Evolutionary conservation across 30 jellyfish, hydroid and myxozoan genomes (phyloP).

Genomic region (Aurelia aurita complex sp. Pacific): DNA sequence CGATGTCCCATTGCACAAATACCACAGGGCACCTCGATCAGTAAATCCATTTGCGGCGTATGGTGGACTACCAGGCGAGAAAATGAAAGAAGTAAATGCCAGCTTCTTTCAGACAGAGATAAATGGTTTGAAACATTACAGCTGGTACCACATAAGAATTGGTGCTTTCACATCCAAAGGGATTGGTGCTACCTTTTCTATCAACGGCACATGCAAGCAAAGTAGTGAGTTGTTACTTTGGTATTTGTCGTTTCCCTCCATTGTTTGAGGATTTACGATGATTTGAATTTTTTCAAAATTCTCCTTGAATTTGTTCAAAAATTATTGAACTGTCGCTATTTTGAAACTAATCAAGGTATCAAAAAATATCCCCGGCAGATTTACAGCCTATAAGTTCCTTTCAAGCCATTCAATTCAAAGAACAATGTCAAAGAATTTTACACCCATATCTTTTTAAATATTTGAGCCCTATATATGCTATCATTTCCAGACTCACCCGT

Average conservation of each 20-base stretch:
- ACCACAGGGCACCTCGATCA: conserved; percentile 63
- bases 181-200: conserved; percentile 28
- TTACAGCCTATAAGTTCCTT: too few species aligned
- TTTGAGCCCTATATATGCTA: too few species aligned
- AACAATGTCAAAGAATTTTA: too few species aligned
- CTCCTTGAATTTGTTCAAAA: too few species aligned
- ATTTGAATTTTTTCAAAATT: too few species aligned
- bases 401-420: too few species aligned
- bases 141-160: conserved; percentile 55
- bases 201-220: conserved; percentile 50
- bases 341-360: too few species aligned
- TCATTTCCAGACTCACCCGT: background rate
- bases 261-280: too few species aligned
- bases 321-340: too few species aligned
- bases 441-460: too few species aligned
- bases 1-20: conserved; percentile 32
- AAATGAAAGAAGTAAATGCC: conserved; percentile 49
- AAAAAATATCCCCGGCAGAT: too few species aligned
- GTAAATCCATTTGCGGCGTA: conserved; percentile 46
- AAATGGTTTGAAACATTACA: conserved; percentile 17
- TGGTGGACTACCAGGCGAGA: conserved; percentile 64
- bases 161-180: conserved; percentile 67
- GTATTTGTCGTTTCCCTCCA: too few species aligned
- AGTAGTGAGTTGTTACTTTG: conserved; percentile 2
- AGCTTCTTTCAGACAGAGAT: conserved; percentile 15